A percentile compares a stretch with the other conserved stretches of the same genome.
phyloP scores from a whole-genome alignment of 2,888 invertebrate species.

The Hoplodrina blanda region DNA sequence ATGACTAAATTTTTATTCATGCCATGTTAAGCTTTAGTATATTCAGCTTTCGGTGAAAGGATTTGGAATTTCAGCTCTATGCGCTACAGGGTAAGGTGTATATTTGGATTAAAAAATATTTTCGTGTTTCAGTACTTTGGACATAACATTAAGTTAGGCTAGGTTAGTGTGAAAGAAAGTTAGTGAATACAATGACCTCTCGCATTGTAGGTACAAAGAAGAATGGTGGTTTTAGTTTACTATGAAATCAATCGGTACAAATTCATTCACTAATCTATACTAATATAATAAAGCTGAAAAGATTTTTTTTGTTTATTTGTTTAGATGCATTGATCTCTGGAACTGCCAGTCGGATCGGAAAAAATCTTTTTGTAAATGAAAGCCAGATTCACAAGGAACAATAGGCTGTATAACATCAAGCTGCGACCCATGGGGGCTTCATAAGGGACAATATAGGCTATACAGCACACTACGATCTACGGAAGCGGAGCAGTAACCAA shows the following conservation, averaged over 20 bases:
- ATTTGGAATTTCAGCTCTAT: constrained; percentile 21
- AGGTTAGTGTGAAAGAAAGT: constrained; percentile 37
- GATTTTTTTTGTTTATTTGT: no score
- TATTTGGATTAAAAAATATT: neutral
- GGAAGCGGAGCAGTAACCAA: no score
- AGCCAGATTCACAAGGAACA: no score
- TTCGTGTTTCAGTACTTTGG: neutral
- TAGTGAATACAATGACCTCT: constrained; percentile 27
- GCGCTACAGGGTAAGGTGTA: neutral
- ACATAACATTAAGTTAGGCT: constrained; percentile 33
- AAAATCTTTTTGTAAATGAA: no score
- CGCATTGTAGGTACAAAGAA: neutral
- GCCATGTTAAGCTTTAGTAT: neutral
- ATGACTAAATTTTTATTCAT: constrained; percentile 9
- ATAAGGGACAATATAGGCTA: no score
- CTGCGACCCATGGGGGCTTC: no score
- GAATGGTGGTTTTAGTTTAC: neutral
- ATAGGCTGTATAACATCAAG: no score
- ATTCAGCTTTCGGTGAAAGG: neutral
- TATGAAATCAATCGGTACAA: neutral
- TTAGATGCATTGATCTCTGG: no score
- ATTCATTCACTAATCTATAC: no score
- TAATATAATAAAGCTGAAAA: no score
- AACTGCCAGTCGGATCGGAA: no score
- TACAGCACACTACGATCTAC: no score